Evolutionary conservation across 2,888 invertebrate genomes (phyloP).

Genomic region (Punctoribates punctum): DNA sequence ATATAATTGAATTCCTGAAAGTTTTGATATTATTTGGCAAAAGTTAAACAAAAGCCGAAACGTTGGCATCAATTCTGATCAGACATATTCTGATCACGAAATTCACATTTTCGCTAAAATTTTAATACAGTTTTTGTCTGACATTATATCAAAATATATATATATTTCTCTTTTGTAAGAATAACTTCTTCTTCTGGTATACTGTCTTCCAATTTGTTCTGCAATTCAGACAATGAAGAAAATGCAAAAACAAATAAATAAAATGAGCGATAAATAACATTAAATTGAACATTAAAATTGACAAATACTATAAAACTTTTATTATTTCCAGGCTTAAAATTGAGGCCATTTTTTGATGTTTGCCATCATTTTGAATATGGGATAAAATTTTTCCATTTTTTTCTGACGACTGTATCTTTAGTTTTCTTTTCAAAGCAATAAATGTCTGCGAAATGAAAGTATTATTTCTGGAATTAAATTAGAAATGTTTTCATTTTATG

Average conservation of each 20-base stretch:
- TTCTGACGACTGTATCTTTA: no score
- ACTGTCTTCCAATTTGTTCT: background rate
- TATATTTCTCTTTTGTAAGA: background rate
- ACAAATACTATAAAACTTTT: conserved; percentile 15
- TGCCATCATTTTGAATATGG: conserved; percentile 8
- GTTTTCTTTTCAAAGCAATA: no score
- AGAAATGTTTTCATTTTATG: no score
- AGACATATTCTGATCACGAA: conserved; percentile 3
- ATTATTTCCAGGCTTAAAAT: background rate
- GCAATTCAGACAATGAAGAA: background rate
- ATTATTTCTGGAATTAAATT: no score
- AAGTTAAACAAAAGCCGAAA: background rate
- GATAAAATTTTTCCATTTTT: no score
- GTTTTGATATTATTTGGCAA: background rate
- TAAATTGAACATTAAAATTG: conserved; percentile 27
- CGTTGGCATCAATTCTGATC: conserved; percentile 4
- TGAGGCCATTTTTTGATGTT: background rate
- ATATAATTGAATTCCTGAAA: background rate
- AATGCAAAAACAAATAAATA: conserved; percentile 19
- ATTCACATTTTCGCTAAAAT: background rate
- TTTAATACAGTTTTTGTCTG: background rate
- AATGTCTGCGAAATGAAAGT: no score
- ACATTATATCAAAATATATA: background rate
- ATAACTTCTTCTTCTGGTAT: background rate
- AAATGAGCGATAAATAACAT: conserved; percentile 26